phyloP scores from a whole-genome alignment of 2,888 invertebrate genomes.

The Brachynemurus nebulosus region DNA sequence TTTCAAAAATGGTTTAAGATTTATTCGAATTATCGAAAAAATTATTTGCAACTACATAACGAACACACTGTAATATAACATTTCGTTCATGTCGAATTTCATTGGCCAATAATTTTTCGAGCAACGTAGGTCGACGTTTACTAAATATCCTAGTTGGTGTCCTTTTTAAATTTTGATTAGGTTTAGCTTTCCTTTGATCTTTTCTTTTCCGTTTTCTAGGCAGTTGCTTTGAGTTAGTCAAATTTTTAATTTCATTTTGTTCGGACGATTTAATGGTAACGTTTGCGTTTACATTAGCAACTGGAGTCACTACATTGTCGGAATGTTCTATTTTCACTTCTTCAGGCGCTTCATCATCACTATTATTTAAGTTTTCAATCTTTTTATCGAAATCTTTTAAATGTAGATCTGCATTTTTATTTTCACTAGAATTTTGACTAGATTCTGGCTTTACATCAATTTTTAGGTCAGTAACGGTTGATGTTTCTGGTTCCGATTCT shows the following conservation, averaged over 20 bases:
- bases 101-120: constrained; percentile 55
- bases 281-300: no score
- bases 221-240: constrained; percentile 12
- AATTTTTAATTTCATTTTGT: constrained; percentile 20
- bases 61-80: constrained; percentile 72
- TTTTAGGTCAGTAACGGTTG: constrained; percentile 13
- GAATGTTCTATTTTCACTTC: constrained; percentile 32
- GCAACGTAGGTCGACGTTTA: constrained; percentile 32
- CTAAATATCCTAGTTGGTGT: constrained; percentile 10
- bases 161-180: constrained; percentile 17
- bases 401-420: no score
- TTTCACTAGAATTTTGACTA: not conserved
- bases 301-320: constrained; percentile 13
- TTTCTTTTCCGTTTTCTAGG: constrained; percentile 17
- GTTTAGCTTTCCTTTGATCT: constrained; percentile 10
- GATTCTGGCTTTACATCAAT: constrained; percentile 11
- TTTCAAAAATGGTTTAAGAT: no score
- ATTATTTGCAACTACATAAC: constrained; percentile 60
- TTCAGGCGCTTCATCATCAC: constrained; percentile 37
- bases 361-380: no score
- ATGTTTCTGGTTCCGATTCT: no score
- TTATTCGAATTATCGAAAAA: no score
- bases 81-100: constrained; percentile 81
- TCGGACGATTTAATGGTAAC: constrained; percentile 14
- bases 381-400: no score